Base-by-base conservation (phyloP, 2,113 vertebrate species). In the Scomber japonicus region DNA sequence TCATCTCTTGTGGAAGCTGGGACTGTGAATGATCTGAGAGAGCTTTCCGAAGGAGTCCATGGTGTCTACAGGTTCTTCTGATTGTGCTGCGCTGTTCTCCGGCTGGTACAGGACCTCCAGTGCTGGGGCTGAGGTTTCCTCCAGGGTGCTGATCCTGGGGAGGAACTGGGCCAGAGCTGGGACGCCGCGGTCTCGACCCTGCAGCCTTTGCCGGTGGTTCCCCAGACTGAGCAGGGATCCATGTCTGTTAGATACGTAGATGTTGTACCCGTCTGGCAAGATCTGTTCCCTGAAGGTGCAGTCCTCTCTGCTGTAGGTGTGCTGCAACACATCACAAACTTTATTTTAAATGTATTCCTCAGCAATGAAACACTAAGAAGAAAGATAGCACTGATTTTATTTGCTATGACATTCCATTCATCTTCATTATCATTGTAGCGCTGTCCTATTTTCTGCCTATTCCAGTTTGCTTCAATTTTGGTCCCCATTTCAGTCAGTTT, bases 251-350 rank as follows among this genome's bases (percentile, higher is more conserved):
- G 97, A 99, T 70, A 59, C 81, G 70, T 99, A 99, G 21, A 96
- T 66, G 0, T 95, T 99, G 94, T 97, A 98, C 46, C 97, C 96
- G 0, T 97, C 96, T 0, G 96, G 93, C 11, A 95, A 80, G 63
- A 99, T 95, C 75, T 96, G 95, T 73, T 99, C 98, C 81, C 95
- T 92, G 59, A 99, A 99, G 49, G 95, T 95, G 51, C 98, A 99
- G 73, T 98, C 96, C 0, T 97, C 97, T 5, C 90, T 92, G 4
- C 89, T 95, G 87, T 95, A 99, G 27, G 87, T 91, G 54, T 77
- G 77, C 98, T 99, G 82, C 5, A 80, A 69, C 10, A 65, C 11
- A 8, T 4, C 46, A 2, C 5, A 3, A 46, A 17, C 35, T 40
- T 40, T 40, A 40, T 40, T 40, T 40, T 40, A 27, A 27, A 27